Evolutionary conservation across 2,888 invertebrate species (phyloP), one percentile per base, ranked within the genome.

Genomic region (Dicyrtomina minuta): DNA sequence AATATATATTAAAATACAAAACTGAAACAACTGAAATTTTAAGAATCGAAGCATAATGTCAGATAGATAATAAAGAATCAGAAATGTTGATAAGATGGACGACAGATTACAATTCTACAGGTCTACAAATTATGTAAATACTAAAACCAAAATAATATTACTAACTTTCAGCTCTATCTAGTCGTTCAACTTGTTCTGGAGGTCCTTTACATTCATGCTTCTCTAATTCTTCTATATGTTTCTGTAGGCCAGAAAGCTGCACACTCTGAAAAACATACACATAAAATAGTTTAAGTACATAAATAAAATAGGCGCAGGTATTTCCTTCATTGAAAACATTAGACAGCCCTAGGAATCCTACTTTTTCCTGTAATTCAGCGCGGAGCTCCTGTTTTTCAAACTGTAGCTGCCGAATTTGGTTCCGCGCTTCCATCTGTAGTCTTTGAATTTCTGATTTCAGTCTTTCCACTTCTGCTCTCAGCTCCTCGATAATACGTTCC

Each of bases 401-500:
- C 70, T 83, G 83, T 60, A 87, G 81, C 61, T 84, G 82, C 60
- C 82, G 80, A 27, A 87, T 82, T 58, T 83, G 82, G 70, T 82
- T 81, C 72, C 84, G 82, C 78, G 86, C 85, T 79, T 87, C 86
- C 43, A 82, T 80, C 72, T 84, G 82, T 15, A 88, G 80, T 65
- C 83, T 80, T 72, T 84, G 83, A 53, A 88, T 80, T 80, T 88
- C 87, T 56, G 81, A 83, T 76, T 85, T 84, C 78, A 91, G 87
- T 74, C 89, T 84, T 72, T 87, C 87, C 70, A 91, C 84, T 81
- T 93, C 92, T 74, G 87, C 87, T 81, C 90, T 89, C 75, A 94
- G 84, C 79, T 92, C 90, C 72, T 90, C 89, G 75, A 93, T 93
- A 53, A 93, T 84, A 71, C 87, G 85, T 81, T 92, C 92, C 68